Conservation (phyloP, 2,888 invertebrate genomes). For the Drosophila crucigera region DNA sequence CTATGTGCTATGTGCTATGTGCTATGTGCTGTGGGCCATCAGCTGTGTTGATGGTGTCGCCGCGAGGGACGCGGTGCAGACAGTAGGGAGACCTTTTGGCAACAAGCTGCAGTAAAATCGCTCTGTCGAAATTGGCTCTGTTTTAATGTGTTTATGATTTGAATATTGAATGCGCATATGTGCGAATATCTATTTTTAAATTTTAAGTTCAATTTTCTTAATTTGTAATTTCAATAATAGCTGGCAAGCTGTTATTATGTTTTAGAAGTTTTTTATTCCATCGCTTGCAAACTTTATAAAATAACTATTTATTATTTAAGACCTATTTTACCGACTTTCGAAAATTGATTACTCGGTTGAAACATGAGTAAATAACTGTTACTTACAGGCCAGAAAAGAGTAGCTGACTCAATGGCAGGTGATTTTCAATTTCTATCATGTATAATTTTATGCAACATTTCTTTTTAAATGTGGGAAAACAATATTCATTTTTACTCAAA, state of each 20-base stretch:
- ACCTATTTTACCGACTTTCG: not conserved
- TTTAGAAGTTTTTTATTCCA: not conserved
- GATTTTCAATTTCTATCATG: not conserved
- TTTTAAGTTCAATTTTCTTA: not conserved
- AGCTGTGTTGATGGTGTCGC: constrained; percentile 51
- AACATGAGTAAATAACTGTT: not conserved
- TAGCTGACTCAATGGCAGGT: not conserved
- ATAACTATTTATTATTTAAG: not conserved
- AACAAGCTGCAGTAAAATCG: constrained; percentile 39
- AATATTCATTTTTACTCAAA: no score
- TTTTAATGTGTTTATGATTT: constrained; percentile 1
- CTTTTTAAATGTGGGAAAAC: no score
- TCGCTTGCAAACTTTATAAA: not conserved
- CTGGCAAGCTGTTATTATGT: not conserved
- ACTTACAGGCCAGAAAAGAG: not conserved
- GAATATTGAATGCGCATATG: not conserved
- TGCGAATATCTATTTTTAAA: not conserved
- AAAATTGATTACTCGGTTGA: not conserved
- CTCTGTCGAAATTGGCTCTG: constrained; percentile 19
- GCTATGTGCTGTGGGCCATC: constrained; percentile 36
- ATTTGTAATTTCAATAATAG: not conserved
- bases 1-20: not conserved
- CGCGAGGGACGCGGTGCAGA: constrained; percentile 12
- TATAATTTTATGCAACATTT: not conserved
- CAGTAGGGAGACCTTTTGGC: constrained; percentile 29